phyloP scores from a whole-genome alignment of 2,888 invertebrate species.

The Disparrhopalites patrizii region DNA sequence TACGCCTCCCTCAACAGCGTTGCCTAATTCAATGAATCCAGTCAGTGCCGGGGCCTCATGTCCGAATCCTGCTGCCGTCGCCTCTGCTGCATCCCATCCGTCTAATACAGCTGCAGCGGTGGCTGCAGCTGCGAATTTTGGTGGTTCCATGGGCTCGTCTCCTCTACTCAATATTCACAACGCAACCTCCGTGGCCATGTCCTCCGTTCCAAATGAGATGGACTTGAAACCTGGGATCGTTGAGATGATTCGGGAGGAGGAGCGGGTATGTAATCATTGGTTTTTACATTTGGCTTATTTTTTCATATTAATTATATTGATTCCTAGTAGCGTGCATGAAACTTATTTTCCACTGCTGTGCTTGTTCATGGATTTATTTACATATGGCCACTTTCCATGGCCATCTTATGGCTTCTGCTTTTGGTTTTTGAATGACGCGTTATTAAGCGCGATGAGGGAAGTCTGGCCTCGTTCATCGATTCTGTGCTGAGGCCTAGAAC shows the following conservation, averaged over 20 bases:
- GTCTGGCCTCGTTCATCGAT: too few relatives aligned
- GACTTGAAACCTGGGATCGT: slow-evolving; percentile 93
- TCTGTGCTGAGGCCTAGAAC: too few relatives aligned
- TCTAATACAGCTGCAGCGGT: slow-evolving; percentile 44
- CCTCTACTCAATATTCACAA: slow-evolving; percentile 42
- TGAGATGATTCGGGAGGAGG: slow-evolving; percentile 94
- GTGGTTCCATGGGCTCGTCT: slow-evolving; percentile 30
- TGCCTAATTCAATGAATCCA: slow-evolving; percentile 47
- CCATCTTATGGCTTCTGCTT: too few relatives aligned
- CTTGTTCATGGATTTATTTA: too few relatives aligned
- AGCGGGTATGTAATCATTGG: slow-evolving; percentile 68
- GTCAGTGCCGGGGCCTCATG: slow-evolving; percentile 46
- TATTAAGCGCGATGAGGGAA: too few relatives aligned
- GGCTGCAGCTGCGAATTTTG: slow-evolving; percentile 7
- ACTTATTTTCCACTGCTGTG: too few relatives aligned
- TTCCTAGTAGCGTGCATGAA: too few relatives aligned
- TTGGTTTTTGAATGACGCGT: too few relatives aligned
- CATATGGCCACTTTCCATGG: too few relatives aligned
- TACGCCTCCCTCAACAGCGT: slow-evolving; percentile 24
- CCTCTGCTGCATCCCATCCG: slow-evolving; percentile 40
- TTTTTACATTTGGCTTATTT: too few relatives aligned
- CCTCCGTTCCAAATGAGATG: slow-evolving; percentile 64
- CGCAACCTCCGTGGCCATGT: slow-evolving; percentile 30
- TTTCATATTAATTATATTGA: too few relatives aligned
- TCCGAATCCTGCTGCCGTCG: slow-evolving; percentile 37